Evolutionary conservation across 2,888 invertebrate genomes (phyloP).

Genomic region (Perizoma flavofasciatum): DNA sequence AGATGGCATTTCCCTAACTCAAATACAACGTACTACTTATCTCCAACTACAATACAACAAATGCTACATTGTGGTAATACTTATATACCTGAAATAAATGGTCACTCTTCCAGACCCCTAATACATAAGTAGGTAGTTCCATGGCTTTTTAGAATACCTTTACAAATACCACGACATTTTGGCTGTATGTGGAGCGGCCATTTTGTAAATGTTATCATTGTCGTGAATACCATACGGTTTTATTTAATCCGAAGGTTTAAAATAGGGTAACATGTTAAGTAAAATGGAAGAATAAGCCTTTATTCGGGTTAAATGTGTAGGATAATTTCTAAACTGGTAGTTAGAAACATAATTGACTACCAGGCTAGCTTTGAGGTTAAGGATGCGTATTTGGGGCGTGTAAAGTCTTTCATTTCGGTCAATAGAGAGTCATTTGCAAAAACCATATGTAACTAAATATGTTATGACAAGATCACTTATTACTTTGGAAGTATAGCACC

Average conservation of each 20-base stretch:
- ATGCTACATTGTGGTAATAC: background rate
- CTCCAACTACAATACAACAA: no score
- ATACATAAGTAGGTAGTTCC: slow-evolving; percentile 7
- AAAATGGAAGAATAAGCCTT: background rate
- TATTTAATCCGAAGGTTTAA: slow-evolving; percentile 13
- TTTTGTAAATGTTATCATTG: slow-evolving; percentile 45
- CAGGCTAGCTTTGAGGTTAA: background rate
- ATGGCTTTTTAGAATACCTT: slow-evolving; percentile 9
- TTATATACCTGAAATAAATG: slow-evolving; percentile 19
- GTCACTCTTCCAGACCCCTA: slow-evolving; percentile 4
- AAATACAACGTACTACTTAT: no score
- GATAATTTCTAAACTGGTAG: no score
- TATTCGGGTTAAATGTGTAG: background rate
- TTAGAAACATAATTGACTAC: slow-evolving; percentile 41
- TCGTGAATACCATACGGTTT: slow-evolving; percentile 33
- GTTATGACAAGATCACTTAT: no score
- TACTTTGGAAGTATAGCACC: no score
- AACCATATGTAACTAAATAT: no score
- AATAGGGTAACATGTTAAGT: background rate
- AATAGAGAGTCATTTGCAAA: no score
- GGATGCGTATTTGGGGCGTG: no score
- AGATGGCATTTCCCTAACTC: no score
- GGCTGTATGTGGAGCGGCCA: slow-evolving; percentile 44
- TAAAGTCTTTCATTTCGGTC: no score
- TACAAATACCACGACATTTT: slow-evolving; percentile 48